Conservation (phyloP, 2,888 invertebrate genomes). For the Chrysomela aeneicollis region DNA sequence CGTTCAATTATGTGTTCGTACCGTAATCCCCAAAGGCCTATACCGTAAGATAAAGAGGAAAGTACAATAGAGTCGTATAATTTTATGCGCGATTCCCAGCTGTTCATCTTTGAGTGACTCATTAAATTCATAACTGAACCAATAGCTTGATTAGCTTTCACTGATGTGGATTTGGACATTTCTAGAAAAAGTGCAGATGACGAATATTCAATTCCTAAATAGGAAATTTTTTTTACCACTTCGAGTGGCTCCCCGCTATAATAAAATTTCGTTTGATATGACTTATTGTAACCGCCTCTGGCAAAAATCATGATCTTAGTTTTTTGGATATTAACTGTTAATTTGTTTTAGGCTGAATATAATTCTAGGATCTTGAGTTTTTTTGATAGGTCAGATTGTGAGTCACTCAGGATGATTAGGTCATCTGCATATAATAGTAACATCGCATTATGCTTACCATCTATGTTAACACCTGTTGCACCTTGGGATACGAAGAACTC, state of each 20-base stretch:
- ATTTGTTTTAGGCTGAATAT: not conserved
- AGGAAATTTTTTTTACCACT: slow-evolving; percentile 1
- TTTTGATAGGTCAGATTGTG: slow-evolving; percentile 10
- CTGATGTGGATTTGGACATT: too few relatives aligned
- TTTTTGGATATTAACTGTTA: not conserved
- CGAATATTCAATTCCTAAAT: not conserved
- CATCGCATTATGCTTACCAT: not conserved
- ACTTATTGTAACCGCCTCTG: not conserved
- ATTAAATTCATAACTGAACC: not conserved
- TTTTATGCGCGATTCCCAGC: not conserved
- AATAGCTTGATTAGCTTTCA: too few relatives aligned
- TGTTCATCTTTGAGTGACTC: slow-evolving; percentile 2
- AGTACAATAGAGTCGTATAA: not conserved
- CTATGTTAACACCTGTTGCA: not conserved
- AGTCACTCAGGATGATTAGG: slow-evolving; percentile 16
- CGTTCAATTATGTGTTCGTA: too few relatives aligned
- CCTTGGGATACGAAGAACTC: not conserved
- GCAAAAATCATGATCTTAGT: slow-evolving; percentile 1
- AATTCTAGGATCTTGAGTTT: slow-evolving; percentile 13
- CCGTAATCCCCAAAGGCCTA: not conserved
- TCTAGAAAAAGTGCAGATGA: not conserved
- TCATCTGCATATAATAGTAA: slow-evolving; percentile 12
- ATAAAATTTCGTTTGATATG: not conserved
- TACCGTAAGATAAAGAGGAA: not conserved
- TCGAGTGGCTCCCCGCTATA: not conserved